Conservation (phyloP, 2,113 vertebrate genomes). For the Zapus hudsonius region DNA sequence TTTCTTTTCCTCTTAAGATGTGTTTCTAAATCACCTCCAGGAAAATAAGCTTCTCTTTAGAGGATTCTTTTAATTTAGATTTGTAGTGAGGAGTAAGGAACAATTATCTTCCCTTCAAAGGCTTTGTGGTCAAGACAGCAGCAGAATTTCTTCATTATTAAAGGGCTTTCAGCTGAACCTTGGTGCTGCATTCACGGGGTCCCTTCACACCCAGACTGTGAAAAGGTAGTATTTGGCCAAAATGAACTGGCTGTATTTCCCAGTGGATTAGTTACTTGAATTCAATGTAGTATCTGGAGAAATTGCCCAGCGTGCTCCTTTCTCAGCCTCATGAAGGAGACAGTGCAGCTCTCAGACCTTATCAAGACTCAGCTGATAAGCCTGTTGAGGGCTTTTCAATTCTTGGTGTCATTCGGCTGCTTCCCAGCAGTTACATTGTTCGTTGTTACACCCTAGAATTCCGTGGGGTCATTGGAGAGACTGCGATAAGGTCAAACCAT, state of each 20-base stretch:
- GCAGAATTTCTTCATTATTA: slow-evolving; percentile 49
- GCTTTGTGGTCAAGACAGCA: slow-evolving; percentile 48
- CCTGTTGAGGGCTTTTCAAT: not conserved
- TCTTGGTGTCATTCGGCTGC: not conserved
- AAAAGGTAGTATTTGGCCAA: not conserved
- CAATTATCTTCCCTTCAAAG: slow-evolving; percentile 60
- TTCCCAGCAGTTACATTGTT: not conserved
- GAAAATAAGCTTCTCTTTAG: slow-evolving; percentile 70
- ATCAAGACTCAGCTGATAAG: not conserved
- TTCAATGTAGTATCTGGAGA: slow-evolving; percentile 12
- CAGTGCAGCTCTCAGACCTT: not conserved
- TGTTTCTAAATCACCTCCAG: slow-evolving; percentile 77
- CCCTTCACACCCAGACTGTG: not conserved
- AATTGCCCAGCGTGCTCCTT: not conserved
- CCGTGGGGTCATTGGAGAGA: too few relatives aligned
- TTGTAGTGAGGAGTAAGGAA: slow-evolving; percentile 44
- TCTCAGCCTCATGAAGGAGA: not conserved
- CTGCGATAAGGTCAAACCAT: too few relatives aligned
- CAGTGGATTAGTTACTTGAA: not conserved
- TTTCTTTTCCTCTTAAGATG: slow-evolving; percentile 74
- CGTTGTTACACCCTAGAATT: not conserved
- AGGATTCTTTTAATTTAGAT: slow-evolving; percentile 72
- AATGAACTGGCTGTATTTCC: not conserved
- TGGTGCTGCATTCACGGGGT: not conserved
- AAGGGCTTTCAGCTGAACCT: not conserved